Conservation (phyloP, 2,113 vertebrate genomes). For the Zosterops japonicus region DNA sequence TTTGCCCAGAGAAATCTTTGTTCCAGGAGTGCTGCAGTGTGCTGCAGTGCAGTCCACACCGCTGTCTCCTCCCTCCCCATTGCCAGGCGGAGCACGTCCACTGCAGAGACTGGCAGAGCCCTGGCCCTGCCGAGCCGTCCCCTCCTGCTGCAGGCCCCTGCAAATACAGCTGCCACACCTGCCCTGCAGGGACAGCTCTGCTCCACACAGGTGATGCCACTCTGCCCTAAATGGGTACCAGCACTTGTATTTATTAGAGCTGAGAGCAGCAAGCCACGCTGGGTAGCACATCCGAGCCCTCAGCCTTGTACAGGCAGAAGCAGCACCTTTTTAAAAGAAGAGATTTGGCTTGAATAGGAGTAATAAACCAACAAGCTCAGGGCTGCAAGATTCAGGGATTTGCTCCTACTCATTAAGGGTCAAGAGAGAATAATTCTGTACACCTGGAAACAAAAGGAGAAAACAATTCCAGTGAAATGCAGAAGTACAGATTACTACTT, state of each 20-base stretch:
- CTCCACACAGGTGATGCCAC: not conserved
- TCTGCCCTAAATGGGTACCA: not conserved
- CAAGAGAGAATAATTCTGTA: not conserved
- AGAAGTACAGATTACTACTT: not conserved
- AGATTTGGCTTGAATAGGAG: not conserved
- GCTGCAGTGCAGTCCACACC: constrained; percentile 84
- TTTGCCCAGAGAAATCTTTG: constrained; percentile 74
- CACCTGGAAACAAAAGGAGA: not conserved
- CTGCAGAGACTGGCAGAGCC: constrained; percentile 76
- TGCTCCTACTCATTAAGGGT: not conserved
- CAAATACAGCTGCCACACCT: not conserved
- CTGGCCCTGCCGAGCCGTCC: constrained; percentile 14
- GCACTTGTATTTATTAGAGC: not conserved
- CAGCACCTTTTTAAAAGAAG: not conserved
- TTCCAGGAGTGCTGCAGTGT: constrained; percentile 82
- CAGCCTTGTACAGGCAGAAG: accelerated
- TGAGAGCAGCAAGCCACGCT: not conserved
- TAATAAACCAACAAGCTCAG: not conserved
- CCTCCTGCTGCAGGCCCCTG: not conserved
- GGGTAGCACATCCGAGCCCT: not conserved
- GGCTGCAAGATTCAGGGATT: not conserved
- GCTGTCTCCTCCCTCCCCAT: constrained; percentile 71
- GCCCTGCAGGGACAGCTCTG: not conserved
- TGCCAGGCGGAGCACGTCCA: constrained; percentile 80
- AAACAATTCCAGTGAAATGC: not conserved